These are phyloP conservation scores for Allygus modestus DNA, from an alignment of 2,888 invertebrate genomes.

Conservation along the genomic window DNA sequence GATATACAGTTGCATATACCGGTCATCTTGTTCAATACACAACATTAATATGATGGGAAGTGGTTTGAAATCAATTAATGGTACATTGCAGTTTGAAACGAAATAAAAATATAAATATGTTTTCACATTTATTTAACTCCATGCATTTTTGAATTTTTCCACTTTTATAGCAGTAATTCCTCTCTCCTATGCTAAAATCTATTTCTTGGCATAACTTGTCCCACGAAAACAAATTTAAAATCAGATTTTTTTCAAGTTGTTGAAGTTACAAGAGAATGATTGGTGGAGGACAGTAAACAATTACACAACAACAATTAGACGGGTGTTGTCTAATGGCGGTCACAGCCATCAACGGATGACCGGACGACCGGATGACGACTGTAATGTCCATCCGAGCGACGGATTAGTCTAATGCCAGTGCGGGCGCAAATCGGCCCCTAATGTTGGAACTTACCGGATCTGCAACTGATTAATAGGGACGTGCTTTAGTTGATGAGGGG, in stretches of 20 bases:
- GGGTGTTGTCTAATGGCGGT: constrained; percentile 8
- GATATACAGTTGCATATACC: too few species aligned
- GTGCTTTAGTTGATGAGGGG: neutral
- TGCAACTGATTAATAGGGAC: constrained; percentile 21
- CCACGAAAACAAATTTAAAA: too few species aligned
- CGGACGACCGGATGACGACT: neutral
- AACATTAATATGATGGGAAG: too few species aligned
- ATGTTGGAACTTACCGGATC: constrained; percentile 28
- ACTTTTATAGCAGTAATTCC: too few species aligned
- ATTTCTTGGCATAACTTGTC: too few species aligned
- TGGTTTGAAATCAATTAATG: too few species aligned
- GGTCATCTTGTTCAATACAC: too few species aligned
- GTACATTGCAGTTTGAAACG: too few species aligned
- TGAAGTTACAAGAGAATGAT: neutral
- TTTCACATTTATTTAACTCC: too few species aligned
- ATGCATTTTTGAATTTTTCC: too few species aligned
- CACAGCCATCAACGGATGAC: neutral
- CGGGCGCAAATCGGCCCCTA: constrained; percentile 7
- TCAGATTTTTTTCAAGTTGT: neutral
- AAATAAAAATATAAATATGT: too few species aligned
- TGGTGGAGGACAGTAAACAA: neutral
- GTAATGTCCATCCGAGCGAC: constrained; percentile 29
- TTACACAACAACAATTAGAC: constrained; percentile 4
- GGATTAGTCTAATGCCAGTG: constrained; percentile 13
- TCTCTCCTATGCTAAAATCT: too few species aligned